Percentiles rank a stretch among this genome's conserved stretches.
These are phyloP conservation scores for Hymenochirus boettgeri DNA, from an alignment of 2,113 vertebrate genomes.

Conservation along the genomic window DNA sequence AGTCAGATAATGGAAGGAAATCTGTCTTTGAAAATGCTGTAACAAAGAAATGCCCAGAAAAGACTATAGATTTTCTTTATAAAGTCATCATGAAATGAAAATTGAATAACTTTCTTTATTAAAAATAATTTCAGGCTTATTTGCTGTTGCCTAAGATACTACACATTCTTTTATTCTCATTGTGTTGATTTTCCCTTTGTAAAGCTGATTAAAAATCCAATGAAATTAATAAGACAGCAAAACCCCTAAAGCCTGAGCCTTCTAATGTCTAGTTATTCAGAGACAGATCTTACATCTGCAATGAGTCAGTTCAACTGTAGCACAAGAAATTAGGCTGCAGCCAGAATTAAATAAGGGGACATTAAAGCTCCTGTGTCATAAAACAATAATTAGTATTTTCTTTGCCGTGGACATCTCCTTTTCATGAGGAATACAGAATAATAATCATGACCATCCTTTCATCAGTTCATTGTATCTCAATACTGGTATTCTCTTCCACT, in stretches of 20 bases:
- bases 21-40: too few species aligned
- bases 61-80: too few species aligned
- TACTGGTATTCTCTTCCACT: not conserved
- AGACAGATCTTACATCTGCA: constrained; percentile 21
- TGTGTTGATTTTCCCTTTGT: constrained; percentile 27
- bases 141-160: constrained; percentile 24
- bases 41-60: too few species aligned
- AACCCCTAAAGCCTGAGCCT: constrained; percentile 21
- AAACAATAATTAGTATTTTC: not conserved
- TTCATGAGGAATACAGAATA: constrained; percentile 2
- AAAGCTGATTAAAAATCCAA: constrained; percentile 36
- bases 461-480: not conserved
- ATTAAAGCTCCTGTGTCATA: constrained; percentile 18
- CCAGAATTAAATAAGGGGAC: constrained; percentile 1
- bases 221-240: constrained; percentile 33
- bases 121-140: constrained; percentile 1
- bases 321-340: constrained; percentile 10
- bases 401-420: constrained; percentile 12
- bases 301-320: constrained; percentile 21
- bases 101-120: too few species aligned
- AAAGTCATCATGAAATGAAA: too few species aligned
- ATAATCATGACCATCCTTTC: not conserved
- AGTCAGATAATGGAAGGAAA: too few species aligned
- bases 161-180: constrained; percentile 23
- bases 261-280: constrained; percentile 14